Evolutionary conservation across 2,797 vertebrate species (phyloP).

Genomic region (Margarornis squamiger): DNA sequence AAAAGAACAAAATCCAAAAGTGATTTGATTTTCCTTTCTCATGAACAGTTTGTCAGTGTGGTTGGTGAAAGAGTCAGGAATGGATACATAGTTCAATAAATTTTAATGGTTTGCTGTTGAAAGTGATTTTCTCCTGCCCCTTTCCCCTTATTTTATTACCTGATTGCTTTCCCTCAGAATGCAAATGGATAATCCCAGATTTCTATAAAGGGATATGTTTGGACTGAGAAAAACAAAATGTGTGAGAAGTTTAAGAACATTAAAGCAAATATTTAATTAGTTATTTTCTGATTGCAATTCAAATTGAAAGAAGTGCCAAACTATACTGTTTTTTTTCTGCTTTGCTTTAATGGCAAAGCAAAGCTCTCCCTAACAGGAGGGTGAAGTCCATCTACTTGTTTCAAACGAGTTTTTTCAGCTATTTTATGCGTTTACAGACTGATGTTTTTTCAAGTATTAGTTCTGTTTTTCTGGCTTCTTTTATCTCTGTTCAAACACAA

Average conservation of each 20-base stretch:
- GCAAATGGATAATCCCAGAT: background rate
- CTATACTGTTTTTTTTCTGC: background rate
- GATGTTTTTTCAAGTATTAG: background rate
- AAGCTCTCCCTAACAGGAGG: background rate
- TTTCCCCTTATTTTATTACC: background rate
- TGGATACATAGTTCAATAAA: background rate
- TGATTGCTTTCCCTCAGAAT: background rate
- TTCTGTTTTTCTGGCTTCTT: background rate
- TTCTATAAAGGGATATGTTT: background rate
- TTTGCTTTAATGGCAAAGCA: background rate
- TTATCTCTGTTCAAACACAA: background rate
- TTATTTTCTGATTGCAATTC: background rate
- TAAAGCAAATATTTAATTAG: background rate
- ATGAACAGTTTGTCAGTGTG: background rate
- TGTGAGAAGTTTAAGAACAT: background rate
- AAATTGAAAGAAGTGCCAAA: background rate
- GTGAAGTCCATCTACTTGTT: background rate
- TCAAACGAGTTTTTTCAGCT: background rate
- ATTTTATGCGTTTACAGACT: background rate
- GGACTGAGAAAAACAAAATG: background rate
- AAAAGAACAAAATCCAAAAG: background rate
- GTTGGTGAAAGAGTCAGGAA: background rate
- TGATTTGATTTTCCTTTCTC: background rate
- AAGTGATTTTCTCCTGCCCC: background rate
- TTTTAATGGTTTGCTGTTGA: background rate